Conservation (phyloP, 2,113 vertebrate genomes). For the Rhineura floridana region DNA sequence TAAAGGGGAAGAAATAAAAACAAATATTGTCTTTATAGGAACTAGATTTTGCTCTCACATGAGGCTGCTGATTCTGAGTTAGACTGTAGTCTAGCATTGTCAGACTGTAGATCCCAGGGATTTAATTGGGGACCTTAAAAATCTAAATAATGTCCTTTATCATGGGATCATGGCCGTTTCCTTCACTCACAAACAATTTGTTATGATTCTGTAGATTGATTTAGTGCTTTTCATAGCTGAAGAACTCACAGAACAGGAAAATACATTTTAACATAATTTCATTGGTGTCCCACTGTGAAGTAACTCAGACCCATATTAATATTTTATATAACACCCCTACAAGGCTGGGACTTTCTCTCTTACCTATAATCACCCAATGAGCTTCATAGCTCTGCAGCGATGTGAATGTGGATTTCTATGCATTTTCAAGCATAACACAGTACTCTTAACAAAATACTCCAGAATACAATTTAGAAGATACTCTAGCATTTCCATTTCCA, state of each 20-base stretch:
- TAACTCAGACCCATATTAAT: not conserved
- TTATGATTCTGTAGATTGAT: not conserved
- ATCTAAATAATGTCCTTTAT: not conserved
- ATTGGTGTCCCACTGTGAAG: not conserved
- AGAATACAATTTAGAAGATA: not conserved
- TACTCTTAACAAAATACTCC: not conserved
- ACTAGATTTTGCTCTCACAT: not conserved
- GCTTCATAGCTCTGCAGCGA: not conserved
- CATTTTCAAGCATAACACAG: not conserved
- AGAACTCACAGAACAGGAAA: not conserved
- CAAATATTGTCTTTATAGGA: not conserved
- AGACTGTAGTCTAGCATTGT: not conserved
- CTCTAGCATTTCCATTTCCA: not conserved
- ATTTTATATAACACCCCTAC: not conserved
- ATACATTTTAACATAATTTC: not conserved
- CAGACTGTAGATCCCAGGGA: not conserved
- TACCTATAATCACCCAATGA: not conserved
- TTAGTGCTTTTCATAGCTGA: not conserved
- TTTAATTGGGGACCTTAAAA: not conserved
- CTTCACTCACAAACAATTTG: not conserved
- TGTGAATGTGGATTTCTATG: not conserved
- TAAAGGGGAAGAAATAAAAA: not conserved
- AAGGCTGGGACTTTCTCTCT: no score
- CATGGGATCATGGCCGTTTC: not conserved
- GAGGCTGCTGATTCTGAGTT: not conserved